Evolutionary conservation across 2,797 vertebrate species (phyloP), one percentile per base, ranked within the genome.

Genomic region (Labroides dimidiatus): DNA sequence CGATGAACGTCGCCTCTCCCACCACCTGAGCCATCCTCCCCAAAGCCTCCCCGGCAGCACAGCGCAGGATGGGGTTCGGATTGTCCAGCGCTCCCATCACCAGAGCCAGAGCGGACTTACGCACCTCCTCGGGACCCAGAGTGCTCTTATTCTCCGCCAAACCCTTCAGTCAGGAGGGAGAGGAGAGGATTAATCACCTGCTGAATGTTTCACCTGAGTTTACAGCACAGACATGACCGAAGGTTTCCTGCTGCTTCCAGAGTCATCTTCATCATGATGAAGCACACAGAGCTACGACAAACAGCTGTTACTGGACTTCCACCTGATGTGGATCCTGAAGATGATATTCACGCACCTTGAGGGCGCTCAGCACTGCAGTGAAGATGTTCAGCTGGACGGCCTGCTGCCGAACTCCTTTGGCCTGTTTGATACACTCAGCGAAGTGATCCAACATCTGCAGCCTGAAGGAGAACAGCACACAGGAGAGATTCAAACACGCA

Each of bases 371-470:
- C 59, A 99, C 98, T 57, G 97, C 97, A 55, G 98, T 99, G 75
- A 99, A 99, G 77, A 99, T 99, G 91, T 99, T 99, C 43, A 99
- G 94, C 79, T 99, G 98, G 58, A 99, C 98, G 2, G 98, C 97
- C 89, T 99, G 98, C 87, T 99, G 98, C 48, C 98, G 95, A 81
- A 99, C 95, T 56, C 98, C 97, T 93, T 99, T 99, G 44, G 98
- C 98, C 90, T 99, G 98, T 85, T 99, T 99, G 75, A 99, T 96
- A 81, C 98, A 99, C 88, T 99, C 98, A 12, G 98, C 98, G 93
- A 99, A 99, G 89, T 99, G 98, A 91, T 99, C 98, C 76, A 99
- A 92, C 98, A 99, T 99, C 83, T 99, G 98, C 63, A 99, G 92
- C 77, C 98, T 99, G 69, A 45, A 89, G 68, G 16, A 73, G 1